These are phyloP conservation scores for Ctenosaura bakeri DNA, from an alignment of 2,797 vertebrate species.

Conservation along the genomic window DNA sequence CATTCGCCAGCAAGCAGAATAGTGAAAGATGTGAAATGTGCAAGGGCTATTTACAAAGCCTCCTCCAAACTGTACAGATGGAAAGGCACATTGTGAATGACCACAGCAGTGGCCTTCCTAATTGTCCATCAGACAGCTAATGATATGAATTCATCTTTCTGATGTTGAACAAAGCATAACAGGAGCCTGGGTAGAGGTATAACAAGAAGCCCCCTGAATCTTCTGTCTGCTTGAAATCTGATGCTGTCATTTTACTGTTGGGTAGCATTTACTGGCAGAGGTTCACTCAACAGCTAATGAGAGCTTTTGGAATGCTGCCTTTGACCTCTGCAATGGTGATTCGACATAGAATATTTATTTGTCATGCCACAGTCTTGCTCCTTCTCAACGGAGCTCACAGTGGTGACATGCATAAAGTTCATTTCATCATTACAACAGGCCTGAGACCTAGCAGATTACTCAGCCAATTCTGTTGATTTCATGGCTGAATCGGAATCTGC, in stretches of 20 bases:
- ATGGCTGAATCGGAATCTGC: neutral
- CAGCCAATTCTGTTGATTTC: neutral
- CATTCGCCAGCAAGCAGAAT: neutral
- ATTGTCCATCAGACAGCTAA: neutral
- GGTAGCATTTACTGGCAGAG: constrained; percentile 11
- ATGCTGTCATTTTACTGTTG: constrained; percentile 4
- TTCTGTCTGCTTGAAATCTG: neutral
- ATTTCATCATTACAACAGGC: constrained; percentile 1
- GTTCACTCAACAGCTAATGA: neutral
- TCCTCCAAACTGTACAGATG: neutral
- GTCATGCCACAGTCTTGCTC: neutral
- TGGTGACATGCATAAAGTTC: neutral
- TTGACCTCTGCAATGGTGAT: neutral
- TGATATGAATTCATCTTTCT: neutral
- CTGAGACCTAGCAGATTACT: neutral
- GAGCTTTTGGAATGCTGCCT: neutral
- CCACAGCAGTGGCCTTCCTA: neutral
- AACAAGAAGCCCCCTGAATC: neutral
- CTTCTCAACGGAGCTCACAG: neutral
- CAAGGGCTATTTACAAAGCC: neutral
- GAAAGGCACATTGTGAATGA: neutral
- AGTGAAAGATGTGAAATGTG: neutral
- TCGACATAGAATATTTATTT: constrained; percentile 19
- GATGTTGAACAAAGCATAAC: neutral
- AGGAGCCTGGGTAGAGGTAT: neutral